phyloP scores from a whole-genome alignment of 1,140 invertebrate genomes.

The Lucilia sericata region DNA sequence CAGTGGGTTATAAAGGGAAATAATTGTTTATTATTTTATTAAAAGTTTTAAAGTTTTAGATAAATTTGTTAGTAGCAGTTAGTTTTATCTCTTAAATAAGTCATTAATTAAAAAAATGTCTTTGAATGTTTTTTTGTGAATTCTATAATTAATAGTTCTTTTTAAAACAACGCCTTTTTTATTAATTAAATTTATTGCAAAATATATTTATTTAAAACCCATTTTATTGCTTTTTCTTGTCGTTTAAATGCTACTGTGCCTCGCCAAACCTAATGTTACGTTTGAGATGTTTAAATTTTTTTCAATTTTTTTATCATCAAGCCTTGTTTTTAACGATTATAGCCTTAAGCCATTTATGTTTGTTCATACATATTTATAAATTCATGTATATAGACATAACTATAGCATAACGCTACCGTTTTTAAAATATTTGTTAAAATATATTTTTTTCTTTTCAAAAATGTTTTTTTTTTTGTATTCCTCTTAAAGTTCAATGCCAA shows the following conservation, averaged over 20 bases:
- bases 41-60: no score
- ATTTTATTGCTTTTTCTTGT: background rate
- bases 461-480: background rate
- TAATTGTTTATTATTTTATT: no score
- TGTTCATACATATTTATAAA: constrained; percentile 17
- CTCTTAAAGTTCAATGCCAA: constrained; percentile 40
- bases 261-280: background rate
- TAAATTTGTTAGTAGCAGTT: no score
- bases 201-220: no score
- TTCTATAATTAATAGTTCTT: no score
- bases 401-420: constrained; percentile 3
- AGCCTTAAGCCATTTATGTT: background rate
- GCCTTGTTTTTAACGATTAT: background rate
- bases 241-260: background rate
- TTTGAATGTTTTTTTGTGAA: no score
- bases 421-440: constrained; percentile 6
- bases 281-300: background rate
- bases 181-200: no score
- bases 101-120: no score
- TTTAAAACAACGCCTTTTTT: no score
- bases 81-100: no score
- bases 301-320: background rate
- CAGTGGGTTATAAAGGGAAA: no score
- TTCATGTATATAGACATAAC: background rate
- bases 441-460: background rate